These are phyloP conservation scores for Caracal caracal DNA, from an alignment of 2,113 vertebrate species.

Conservation along the genomic window DNA sequence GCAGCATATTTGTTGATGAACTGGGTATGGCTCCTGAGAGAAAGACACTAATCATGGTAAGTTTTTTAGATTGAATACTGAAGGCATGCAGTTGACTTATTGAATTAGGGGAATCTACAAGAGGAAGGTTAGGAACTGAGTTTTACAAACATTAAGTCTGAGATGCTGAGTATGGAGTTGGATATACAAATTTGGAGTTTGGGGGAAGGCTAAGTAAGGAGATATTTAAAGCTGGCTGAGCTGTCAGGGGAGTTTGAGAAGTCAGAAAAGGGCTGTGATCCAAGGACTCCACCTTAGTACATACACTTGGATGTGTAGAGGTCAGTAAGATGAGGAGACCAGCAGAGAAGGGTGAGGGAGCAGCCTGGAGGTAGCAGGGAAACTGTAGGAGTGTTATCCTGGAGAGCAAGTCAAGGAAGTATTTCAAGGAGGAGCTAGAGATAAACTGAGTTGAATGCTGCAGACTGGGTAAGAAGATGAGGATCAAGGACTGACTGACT, in stretches of 20 bases:
- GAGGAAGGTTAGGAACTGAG: neutral
- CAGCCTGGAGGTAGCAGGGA: neutral
- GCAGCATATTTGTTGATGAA: neutral
- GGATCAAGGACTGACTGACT: neutral
- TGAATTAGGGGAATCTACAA: neutral
- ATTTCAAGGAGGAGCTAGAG: neutral
- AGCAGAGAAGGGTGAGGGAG: neutral
- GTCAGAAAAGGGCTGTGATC: neutral
- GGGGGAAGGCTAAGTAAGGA: neutral
- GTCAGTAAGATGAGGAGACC: neutral
- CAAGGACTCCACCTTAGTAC: neutral
- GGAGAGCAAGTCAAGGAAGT: neutral
- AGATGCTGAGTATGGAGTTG: neutral
- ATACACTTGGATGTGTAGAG: neutral
- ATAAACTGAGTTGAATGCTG: neutral
- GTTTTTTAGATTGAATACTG: neutral
- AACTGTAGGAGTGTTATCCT: neutral
- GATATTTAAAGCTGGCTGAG: neutral
- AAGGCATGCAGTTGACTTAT: neutral
- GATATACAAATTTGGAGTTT: neutral
- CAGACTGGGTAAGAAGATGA: neutral
- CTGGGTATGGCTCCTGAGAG: neutral
- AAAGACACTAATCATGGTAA: neutral
- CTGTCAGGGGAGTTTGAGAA: neutral
- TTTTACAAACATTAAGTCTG: neutral